These are phyloP conservation scores for Smutsia gigantea DNA, from an alignment of 2,797 vertebrate genomes.

Conservation along the genomic window DNA sequence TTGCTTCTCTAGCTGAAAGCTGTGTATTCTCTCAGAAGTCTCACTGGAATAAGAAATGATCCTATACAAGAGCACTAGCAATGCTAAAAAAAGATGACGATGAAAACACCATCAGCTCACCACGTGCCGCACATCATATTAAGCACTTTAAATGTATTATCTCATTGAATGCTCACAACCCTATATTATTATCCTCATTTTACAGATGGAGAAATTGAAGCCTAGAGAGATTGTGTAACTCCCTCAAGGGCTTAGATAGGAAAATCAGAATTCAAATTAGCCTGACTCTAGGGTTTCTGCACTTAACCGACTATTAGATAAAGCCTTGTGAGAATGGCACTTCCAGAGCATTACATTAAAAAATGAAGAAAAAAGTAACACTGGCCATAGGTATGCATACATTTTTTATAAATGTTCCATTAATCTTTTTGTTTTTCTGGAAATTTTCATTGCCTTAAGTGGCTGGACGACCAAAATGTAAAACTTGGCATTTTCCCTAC, in stretches of 20 bases:
- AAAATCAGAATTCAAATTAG: background rate
- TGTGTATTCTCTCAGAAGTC: background rate
- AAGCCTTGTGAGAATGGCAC: background rate
- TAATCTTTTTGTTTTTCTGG: background rate
- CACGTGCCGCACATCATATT: background rate
- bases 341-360: background rate
- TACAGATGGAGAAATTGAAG: background rate
- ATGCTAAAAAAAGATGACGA: background rate
- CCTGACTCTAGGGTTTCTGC: background rate
- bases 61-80: background rate
- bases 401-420: slow-evolving; percentile 27
- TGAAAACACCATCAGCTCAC: background rate
- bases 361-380: background rate
- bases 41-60: slow-evolving; percentile 36
- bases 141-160: background rate
- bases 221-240: background rate
- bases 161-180: background rate
- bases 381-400: background rate
- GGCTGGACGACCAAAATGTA: slow-evolving; percentile 51
- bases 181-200: background rate
- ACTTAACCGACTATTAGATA: background rate
- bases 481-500: slow-evolving; percentile 40
- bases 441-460: slow-evolving; percentile 16
- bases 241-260: background rate
- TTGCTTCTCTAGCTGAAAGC: slow-evolving; percentile 20